phyloP scores from a whole-genome alignment of 2,113 vertebrate species.

The Burhinus oedicnemus region DNA sequence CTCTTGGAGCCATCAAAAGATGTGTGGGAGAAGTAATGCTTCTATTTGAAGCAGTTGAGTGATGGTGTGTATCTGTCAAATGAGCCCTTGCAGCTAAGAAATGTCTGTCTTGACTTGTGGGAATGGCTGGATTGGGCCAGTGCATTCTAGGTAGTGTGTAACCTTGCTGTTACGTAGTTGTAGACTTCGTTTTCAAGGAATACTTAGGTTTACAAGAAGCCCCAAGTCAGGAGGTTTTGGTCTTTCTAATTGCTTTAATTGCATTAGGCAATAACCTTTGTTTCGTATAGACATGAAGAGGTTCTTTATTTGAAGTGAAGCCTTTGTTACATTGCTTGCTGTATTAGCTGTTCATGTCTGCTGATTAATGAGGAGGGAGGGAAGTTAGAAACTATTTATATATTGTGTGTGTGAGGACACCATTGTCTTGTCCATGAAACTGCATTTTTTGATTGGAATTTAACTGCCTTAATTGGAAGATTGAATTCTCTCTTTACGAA shows the following conservation, averaged over 20 bases:
- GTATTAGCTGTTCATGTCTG: not conserved
- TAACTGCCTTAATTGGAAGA: not conserved
- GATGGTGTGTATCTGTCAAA: not conserved
- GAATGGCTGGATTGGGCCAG: not conserved
- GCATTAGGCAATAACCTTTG: not conserved
- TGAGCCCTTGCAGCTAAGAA: not conserved
- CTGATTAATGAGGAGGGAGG: not conserved
- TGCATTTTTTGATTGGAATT: not conserved
- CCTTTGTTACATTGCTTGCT: not conserved
- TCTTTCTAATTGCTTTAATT: not conserved
- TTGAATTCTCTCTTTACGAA: not conserved
- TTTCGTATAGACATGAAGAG: not conserved
- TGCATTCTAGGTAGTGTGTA: not conserved
- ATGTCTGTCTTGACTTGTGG: not conserved
- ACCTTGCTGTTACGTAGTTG: not conserved
- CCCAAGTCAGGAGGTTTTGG: not conserved
- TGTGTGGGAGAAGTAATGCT: not conserved
- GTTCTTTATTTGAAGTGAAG: not conserved
- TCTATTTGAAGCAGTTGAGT: not conserved
- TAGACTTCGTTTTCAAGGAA: not conserved
- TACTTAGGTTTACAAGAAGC: too few relatives aligned
- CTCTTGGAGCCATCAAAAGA: not conserved
- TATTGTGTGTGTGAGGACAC: too few relatives aligned
- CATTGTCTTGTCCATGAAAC: rapidly evolving
- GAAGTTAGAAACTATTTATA: rapidly evolving